Evolutionary conservation across 2,888 invertebrate species (phyloP).

Genomic region (Amphipyra berbera): DNA sequence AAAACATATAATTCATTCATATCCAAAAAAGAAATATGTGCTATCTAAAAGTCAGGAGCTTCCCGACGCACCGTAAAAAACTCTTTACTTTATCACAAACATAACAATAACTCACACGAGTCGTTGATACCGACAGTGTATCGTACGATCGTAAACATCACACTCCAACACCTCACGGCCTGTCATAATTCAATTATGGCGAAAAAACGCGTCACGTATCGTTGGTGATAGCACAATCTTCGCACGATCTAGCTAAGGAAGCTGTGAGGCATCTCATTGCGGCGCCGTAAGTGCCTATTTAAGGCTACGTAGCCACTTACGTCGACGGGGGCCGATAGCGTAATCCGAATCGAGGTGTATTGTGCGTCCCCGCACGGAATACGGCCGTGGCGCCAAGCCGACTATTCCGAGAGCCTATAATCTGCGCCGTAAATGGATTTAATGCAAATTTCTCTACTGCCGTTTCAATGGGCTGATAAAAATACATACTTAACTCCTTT

Average conservation of each 20-base stretch:
- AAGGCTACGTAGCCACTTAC: constrained; percentile 82
- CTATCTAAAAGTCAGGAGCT: constrained; percentile 44
- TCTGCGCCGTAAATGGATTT: constrained; percentile 84
- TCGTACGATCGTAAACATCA: constrained; percentile 72
- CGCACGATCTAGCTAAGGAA: constrained; percentile 78
- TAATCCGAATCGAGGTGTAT: constrained; percentile 85
- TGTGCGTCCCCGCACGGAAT: constrained; percentile 75
- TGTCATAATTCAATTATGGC: constrained; percentile 84
- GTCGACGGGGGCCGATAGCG: constrained; percentile 80
- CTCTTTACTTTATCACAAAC: constrained; percentile 63
- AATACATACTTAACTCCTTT: constrained; percentile 74
- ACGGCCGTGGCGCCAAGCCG: constrained; percentile 69
- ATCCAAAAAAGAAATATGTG: constrained; percentile 46
- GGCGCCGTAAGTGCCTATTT: constrained; percentile 85
- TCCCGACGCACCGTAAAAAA: constrained; percentile 53
- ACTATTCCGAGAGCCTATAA: constrained; percentile 80
- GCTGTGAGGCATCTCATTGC: constrained; percentile 83
- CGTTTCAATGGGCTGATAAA: constrained; percentile 79
- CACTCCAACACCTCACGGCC: constrained; percentile 65
- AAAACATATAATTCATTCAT: constrained; percentile 42
- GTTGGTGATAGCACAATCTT: constrained; percentile 81
- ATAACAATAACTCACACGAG: constrained; percentile 60
- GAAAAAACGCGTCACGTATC: constrained; percentile 80
- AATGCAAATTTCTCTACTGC: constrained; percentile 80
- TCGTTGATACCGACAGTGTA: constrained; percentile 59